Evolutionary conservation across 2,888 invertebrate genomes (phyloP).

Genomic region (Drosophila pseudotalamancana): DNA sequence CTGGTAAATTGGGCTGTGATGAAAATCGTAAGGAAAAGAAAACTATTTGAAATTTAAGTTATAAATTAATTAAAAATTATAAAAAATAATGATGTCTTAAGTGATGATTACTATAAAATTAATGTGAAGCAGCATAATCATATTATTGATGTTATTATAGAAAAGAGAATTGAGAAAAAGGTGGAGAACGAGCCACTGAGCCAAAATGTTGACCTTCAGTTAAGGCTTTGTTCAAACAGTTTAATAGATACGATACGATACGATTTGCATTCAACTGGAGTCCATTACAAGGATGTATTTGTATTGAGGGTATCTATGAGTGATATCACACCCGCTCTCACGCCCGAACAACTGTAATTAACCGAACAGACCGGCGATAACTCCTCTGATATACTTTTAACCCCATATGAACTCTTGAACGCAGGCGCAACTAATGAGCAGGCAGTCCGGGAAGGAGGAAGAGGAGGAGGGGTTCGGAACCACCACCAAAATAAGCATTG

Average conservation of each 20-base stretch:
- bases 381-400: conserved; percentile 57
- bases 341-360: conserved; percentile 56
- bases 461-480: conserved; percentile 1
- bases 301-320: conserved; percentile 30
- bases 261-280: conserved; percentile 24
- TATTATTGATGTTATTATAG: too few species aligned
- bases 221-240: neutral
- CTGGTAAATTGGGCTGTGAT: conserved; percentile 8
- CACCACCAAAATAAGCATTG: conserved; percentile 36
- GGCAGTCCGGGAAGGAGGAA: conserved; percentile 17
- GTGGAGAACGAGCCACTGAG: neutral
- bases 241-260: neutral
- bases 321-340: conserved; percentile 38
- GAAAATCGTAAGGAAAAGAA: neutral
- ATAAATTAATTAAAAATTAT: neutral
- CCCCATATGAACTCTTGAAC: conserved; percentile 64
- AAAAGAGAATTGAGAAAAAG: too few species aligned
- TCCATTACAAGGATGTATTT: conserved; percentile 33
- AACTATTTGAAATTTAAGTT: neutral
- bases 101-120: neutral
- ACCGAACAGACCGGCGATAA: conserved; percentile 47
- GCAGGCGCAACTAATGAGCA: conserved; percentile 78
- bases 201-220: neutral
- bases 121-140: too few species aligned
- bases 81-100: neutral